A percentile compares a stretch with the other conserved stretches of the same genome.
Conservation (phyloP, 2,113 vertebrate genomes). For the Plestiodon gilberti region DNA sequence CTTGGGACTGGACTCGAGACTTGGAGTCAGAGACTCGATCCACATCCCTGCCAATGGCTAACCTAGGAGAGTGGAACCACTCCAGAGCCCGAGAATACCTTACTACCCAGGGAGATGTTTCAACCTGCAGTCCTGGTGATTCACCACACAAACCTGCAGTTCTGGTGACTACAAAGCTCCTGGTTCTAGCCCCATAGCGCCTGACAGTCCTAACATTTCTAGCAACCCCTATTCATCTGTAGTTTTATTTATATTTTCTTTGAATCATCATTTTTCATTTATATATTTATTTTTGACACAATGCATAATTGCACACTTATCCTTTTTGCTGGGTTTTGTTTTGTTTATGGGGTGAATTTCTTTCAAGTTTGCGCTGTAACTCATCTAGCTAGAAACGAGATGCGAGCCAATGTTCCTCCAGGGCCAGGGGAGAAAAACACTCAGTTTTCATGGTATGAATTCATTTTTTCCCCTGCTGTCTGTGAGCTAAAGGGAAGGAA, state of each 20-base stretch:
- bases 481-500: slow-evolving; percentile 51
- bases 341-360: slow-evolving; percentile 8
- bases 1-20: too few relatives aligned
- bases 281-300: neutral
- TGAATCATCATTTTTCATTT: neutral
- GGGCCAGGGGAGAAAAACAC: slow-evolving; percentile 60
- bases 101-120: too few relatives aligned
- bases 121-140: too few relatives aligned
- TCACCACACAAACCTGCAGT: too few relatives aligned
- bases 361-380: slow-evolving; percentile 54
- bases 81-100: too few relatives aligned
- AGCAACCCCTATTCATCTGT: neutral
- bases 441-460: slow-evolving; percentile 66
- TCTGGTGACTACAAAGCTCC: too few relatives aligned
- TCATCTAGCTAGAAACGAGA: slow-evolving; percentile 64
- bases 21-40: too few relatives aligned
- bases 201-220: neutral
- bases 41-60: too few relatives aligned
- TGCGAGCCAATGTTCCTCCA: slow-evolving; percentile 11
- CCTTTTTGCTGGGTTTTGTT: neutral
- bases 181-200: too few relatives aligned
- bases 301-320: neutral
- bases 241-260: neutral
- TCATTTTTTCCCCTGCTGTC: slow-evolving; percentile 10
- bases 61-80: too few relatives aligned